Conservation (phyloP, 1,140 invertebrate species). For the Cydia pomonella region DNA sequence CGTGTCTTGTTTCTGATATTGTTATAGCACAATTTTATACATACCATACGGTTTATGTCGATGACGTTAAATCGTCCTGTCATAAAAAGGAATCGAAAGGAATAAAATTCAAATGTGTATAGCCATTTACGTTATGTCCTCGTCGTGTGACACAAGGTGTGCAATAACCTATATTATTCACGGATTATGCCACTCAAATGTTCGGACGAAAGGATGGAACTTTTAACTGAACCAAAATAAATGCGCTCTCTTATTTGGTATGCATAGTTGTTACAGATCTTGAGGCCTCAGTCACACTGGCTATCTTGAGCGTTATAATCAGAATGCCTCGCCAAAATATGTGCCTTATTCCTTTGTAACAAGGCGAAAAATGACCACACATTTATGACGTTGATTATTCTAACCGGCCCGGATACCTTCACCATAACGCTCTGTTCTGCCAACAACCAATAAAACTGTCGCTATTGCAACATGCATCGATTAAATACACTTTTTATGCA, state of each 20-base stretch:
- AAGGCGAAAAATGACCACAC: neutral
- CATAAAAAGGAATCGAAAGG: slow-evolving; percentile 30
- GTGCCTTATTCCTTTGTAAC: neutral
- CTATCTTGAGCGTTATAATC: neutral
- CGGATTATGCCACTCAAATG: neutral
- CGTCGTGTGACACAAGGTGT: neutral
- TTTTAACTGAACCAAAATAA: too few species aligned
- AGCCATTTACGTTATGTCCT: slow-evolving; percentile 7
- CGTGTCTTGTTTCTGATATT: neutral
- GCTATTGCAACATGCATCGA: slow-evolving; percentile 54
- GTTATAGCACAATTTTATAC: slow-evolving; percentile 3
- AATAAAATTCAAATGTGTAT: slow-evolving; percentile 25
- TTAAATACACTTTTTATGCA: slow-evolving; percentile 58
- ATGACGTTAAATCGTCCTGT: neutral
- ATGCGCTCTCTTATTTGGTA: too few species aligned
- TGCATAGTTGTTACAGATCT: too few species aligned
- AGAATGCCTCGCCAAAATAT: neutral
- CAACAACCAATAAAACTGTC: slow-evolving; percentile 63
- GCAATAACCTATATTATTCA: slow-evolving; percentile 14
- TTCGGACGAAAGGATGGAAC: too few species aligned
- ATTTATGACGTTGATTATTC: neutral
- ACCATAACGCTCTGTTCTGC: slow-evolving; percentile 53
- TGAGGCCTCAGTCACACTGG: too few species aligned
- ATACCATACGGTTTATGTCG: slow-evolving; percentile 12
- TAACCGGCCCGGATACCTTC: slow-evolving; percentile 36